Evolutionary conservation across 2,797 vertebrate genomes (phyloP).

Genomic region (Mycteria americana): DNA sequence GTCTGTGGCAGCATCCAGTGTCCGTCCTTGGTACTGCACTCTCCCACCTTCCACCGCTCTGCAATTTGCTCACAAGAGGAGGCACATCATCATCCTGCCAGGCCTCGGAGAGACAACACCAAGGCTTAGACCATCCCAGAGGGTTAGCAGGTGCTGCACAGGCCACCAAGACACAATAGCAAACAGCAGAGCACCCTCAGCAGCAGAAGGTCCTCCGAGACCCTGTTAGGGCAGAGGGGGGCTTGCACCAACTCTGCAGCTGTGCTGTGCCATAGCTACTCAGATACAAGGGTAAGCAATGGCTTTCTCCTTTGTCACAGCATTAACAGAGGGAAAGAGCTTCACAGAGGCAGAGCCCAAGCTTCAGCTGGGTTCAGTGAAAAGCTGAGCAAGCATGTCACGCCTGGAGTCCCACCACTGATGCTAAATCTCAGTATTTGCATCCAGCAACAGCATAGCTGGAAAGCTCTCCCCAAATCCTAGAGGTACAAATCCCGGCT

Average conservation of each 20-base stretch:
- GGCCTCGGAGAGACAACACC: background rate
- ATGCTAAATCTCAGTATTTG: background rate
- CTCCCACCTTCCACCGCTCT: accelerated
- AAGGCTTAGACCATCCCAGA: background rate
- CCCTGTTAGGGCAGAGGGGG: accelerated
- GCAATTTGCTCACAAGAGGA: background rate
- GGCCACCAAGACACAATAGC: background rate
- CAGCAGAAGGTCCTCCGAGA: background rate
- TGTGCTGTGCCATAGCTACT: background rate
- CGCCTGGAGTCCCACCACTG: too few species aligned
- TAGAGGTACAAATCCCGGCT: background rate
- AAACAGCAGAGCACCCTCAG: background rate
- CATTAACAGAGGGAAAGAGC: background rate
- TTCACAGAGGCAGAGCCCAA: background rate
- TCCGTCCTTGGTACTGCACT: background rate
- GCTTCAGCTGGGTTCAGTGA: background rate
- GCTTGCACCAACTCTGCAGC: accelerated
- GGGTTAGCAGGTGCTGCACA: background rate
- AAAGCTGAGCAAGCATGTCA: accelerated
- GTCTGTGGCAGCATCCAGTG: constrained; percentile 58
- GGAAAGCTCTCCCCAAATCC: background rate
- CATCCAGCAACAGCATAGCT: background rate
- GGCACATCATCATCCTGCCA: background rate
- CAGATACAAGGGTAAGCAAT: accelerated
- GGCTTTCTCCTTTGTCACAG: background rate